phyloP scores from a whole-genome alignment of 2,113 vertebrate species.

The Gadus chalcogrammus region DNA sequence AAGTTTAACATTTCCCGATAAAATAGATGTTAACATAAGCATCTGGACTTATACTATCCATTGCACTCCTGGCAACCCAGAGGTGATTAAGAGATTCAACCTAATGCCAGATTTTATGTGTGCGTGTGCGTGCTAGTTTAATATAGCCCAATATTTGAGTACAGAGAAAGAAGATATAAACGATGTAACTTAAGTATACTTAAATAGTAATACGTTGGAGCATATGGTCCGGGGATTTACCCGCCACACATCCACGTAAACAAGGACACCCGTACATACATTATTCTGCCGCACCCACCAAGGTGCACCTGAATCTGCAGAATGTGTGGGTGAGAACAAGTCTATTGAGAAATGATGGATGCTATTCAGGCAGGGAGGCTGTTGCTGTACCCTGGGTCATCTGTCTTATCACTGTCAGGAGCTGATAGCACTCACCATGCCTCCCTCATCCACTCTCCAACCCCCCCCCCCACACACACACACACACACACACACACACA shows the following conservation, averaged over 20 bases:
- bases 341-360: conserved; percentile 62
- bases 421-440: conserved; percentile 25
- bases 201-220: too few relatives aligned
- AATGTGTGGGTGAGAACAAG: conserved; percentile 44
- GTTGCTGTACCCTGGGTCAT: conserved; percentile 59
- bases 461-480: background rate
- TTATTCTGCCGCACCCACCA: conserved; percentile 6
- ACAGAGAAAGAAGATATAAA: too few relatives aligned
- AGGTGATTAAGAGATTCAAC: too few relatives aligned
- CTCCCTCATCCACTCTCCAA: conserved; percentile 25
- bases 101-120: too few relatives aligned
- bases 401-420: conserved; percentile 60
- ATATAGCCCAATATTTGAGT: too few relatives aligned
- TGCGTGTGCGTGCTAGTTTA: too few relatives aligned
- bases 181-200: too few relatives aligned
- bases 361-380: conserved; percentile 55
- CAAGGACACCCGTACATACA: conserved; percentile 15
- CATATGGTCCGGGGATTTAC: too few relatives aligned
- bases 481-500: conserved; percentile 7
- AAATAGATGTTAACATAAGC: too few relatives aligned
- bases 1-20: too few relatives aligned
- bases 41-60: too few relatives aligned
- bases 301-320: background rate
- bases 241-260: conserved; percentile 2
- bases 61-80: too few relatives aligned